Evolutionary conservation across 2,888 invertebrate species (phyloP).

Genomic region (Lacanobia wlatinum): DNA sequence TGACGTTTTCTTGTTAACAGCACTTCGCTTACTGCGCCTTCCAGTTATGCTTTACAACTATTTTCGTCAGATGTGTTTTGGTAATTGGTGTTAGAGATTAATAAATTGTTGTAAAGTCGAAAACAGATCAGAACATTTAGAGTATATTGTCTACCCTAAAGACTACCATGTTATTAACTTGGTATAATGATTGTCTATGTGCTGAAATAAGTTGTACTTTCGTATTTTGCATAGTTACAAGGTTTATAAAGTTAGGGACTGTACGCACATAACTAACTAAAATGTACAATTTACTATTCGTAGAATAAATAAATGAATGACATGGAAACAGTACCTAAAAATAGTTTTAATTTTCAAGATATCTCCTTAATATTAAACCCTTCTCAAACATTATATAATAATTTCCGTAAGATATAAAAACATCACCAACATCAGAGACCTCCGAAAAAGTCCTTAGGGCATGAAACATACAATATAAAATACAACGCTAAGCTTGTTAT

Average conservation of each 20-base stretch:
- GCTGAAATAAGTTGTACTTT: neutral
- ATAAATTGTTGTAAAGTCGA: neutral
- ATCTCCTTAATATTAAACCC: neutral
- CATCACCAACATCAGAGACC: neutral
- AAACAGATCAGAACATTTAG: neutral
- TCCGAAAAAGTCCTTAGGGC: constrained; percentile 21
- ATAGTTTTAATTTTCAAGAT: neutral
- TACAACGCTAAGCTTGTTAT: constrained; percentile 25
- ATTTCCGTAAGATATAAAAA: neutral
- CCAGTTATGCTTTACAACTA: constrained; percentile 63
- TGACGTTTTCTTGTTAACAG: constrained; percentile 88
- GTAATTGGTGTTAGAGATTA: constrained; percentile 22
- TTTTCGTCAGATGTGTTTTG: constrained; percentile 40
- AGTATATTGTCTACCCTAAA: neutral
- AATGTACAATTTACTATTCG: too few species aligned
- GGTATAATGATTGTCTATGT: too few species aligned
- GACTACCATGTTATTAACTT: neutral
- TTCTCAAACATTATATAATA: neutral
- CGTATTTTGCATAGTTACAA: neutral
- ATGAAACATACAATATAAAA: constrained; percentile 27
- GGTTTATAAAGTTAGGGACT: neutral
- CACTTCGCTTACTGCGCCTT: constrained; percentile 70
- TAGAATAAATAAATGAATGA: too few species aligned
- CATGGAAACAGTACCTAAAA: neutral
- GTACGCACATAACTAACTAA: neutral